A percentile compares a stretch with the other conserved stretches of the same genome.
Evolutionary conservation across 2,888 invertebrate genomes (phyloP).

Genomic region (Camponotus fellah): DNA sequence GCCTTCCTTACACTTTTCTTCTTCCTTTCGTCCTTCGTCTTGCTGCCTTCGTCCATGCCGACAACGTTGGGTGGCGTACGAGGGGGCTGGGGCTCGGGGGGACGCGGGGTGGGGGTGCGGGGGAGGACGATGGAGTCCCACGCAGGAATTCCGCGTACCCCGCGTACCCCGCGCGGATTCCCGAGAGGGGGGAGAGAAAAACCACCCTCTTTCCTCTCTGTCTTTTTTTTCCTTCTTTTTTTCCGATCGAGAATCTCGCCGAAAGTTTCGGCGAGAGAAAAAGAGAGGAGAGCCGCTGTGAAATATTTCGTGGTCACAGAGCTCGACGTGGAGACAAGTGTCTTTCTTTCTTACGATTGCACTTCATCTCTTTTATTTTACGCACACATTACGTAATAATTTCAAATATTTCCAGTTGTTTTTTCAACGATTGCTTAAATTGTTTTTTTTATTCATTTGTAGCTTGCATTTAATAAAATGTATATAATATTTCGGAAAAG

Average conservation of each 20-base stretch:
- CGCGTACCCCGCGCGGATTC: constrained; percentile 47
- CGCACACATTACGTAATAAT: background rate
- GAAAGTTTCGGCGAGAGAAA: constrained; percentile 50
- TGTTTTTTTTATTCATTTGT: background rate
- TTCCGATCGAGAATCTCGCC: constrained; percentile 49
- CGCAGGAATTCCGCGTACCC: constrained; percentile 73
- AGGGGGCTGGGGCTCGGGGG: constrained; percentile 42
- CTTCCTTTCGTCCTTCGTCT: constrained; percentile 74
- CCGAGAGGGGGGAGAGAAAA: constrained; percentile 34
- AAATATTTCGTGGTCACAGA: constrained; percentile 78
- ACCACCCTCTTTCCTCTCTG: constrained; percentile 45
- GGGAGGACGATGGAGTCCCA: constrained; percentile 62
- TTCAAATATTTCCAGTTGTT: background rate
- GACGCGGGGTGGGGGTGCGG: constrained; percentile 49
- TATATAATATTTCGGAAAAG: background rate
- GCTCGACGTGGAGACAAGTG: constrained; percentile 60
- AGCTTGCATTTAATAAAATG: background rate
- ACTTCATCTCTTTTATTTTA: constrained; percentile 5
- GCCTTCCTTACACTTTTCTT: constrained; percentile 81
- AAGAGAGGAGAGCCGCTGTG: constrained; percentile 73
- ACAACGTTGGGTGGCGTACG: constrained; percentile 39
- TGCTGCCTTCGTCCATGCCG: constrained; percentile 58
- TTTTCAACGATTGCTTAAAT: background rate
- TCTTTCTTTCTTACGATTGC: constrained; percentile 12
- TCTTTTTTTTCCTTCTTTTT: constrained; percentile 53